Evolutionary conservation across 2,113 vertebrate species (phyloP).

Genomic region (Pterophyllum scalare): DNA sequence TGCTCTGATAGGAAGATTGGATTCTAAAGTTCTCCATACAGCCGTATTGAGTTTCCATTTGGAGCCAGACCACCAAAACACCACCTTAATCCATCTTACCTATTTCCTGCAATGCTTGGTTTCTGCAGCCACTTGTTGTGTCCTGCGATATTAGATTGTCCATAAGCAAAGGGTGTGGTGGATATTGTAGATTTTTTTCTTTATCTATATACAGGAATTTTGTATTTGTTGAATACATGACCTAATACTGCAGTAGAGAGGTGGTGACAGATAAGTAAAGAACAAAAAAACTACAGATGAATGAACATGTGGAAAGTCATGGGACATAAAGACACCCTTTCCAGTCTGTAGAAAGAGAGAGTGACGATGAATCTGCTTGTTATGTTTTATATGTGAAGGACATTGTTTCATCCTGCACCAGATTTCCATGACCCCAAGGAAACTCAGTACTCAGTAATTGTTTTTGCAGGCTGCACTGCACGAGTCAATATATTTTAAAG

Average conservation of each 20-base stretch:
- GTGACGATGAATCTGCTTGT: slow-evolving; percentile 68
- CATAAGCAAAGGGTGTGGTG: slow-evolving; percentile 13
- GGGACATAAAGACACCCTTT: slow-evolving; percentile 34
- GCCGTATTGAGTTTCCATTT: slow-evolving; percentile 59
- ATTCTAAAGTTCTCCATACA: slow-evolving; percentile 52
- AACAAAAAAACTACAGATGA: slow-evolving; percentile 16
- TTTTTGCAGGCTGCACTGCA: slow-evolving; percentile 62
- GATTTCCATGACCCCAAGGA: slow-evolving; percentile 61
- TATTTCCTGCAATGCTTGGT: slow-evolving; percentile 35
- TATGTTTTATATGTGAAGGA: slow-evolving; percentile 71
- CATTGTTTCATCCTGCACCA: slow-evolving; percentile 68
- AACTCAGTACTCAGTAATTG: slow-evolving; percentile 51
- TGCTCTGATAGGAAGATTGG: slow-evolving; percentile 49
- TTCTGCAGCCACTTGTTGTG: slow-evolving; percentile 52
- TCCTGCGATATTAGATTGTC: slow-evolving; percentile 27
- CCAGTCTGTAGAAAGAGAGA: slow-evolving; percentile 50
- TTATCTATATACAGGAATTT: background rate
- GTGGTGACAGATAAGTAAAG: slow-evolving; percentile 37
- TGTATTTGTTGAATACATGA: slow-evolving; percentile 44
- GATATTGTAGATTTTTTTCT: slow-evolving; percentile 11
- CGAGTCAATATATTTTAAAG: slow-evolving; percentile 67
- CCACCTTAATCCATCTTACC: slow-evolving; percentile 44
- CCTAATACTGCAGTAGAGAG: slow-evolving; percentile 23
- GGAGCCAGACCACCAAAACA: slow-evolving; percentile 61
- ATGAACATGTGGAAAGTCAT: slow-evolving; percentile 30